Evolutionary conservation across 2,888 invertebrate genomes (phyloP), one percentile per base, ranked within the genome.

Genomic region (Acronicta alni): DNA sequence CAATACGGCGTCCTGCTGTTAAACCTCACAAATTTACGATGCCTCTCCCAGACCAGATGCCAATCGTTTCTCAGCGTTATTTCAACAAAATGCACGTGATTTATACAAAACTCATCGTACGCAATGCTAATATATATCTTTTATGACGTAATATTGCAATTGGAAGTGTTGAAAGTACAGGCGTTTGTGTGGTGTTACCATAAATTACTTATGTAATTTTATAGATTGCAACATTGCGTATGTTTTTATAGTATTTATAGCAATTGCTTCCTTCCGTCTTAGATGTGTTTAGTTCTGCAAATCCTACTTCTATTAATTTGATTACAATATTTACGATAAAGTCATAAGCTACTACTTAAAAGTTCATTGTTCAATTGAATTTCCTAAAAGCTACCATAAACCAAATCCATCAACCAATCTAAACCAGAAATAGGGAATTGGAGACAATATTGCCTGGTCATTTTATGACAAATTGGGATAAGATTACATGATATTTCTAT

Each of bases 71-170:
- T 82, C 82, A 84, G 86, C 88, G 89, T 91, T 91, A 92, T 92
- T 93, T 91, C 90, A 89, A 92, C 92, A 92, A 93, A 93, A 93
- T 92, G 90, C 88, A 58, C 86, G 87, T 92, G 92, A 92, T 92
- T 93, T 92, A 93, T 92, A 77, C 76, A 81, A 77, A 75, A 73
- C 72, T 69, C 71, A 53, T 60, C 59, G 77, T 53, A 57, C 52
- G 67, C 72, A 67, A 72, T 69, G 58, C 59, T 76, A 72, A 67
- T 74, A 76, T 74, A 76, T 74, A 74, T 76, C 74, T 64, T 75
- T 61, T 72, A 67, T 67, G 57, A 56, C 57, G 60, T 57, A 65
- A 73, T 65, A 72, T 68, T 76, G 57, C 61, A 51, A 63, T 66
- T 72, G 67, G 44, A 39, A 59, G 62, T 67, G 72, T 75, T 53